These are phyloP conservation scores for Eleutherodactylus coqui DNA, from an alignment of 2,797 vertebrate species.

Conservation along the genomic window DNA sequence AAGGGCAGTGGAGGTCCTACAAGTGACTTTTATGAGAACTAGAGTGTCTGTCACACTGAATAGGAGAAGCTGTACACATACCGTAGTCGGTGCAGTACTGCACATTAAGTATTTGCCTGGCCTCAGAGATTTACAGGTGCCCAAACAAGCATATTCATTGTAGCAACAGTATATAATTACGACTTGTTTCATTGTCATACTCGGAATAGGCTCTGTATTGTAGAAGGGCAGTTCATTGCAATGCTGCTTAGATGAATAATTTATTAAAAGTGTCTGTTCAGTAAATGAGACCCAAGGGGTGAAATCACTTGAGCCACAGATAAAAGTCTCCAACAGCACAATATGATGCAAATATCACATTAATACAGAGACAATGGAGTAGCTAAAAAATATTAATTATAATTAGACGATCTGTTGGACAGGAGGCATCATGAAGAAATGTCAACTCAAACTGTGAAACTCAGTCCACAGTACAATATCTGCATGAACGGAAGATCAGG, in stretches of 20 bases:
- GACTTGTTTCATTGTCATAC: background rate
- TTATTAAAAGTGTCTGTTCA: conserved; percentile 20
- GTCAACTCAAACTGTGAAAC: conserved; percentile 3
- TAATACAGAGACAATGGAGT: conserved; percentile 28
- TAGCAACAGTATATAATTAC: background rate
- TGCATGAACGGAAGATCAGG: background rate
- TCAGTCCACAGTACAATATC: background rate
- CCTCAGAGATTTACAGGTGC: background rate
- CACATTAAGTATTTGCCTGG: background rate
- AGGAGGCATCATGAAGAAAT: conserved; percentile 4
- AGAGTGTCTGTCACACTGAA: background rate
- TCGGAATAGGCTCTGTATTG: background rate
- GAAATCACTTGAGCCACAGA: conserved; percentile 30
- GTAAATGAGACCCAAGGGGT: conserved; percentile 47
- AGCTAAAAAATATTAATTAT: conserved; percentile 47
- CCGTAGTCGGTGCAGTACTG: background rate
- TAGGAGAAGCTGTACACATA: background rate
- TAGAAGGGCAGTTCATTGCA: background rate
- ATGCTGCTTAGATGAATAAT: background rate
- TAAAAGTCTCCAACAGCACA: conserved; percentile 5
- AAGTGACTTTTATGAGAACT: background rate
- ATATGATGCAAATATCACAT: conserved; percentile 30
- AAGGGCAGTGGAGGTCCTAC: background rate
- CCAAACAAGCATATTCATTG: background rate
- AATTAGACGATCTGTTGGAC: background rate